phyloP scores from a whole-genome alignment of 2,888 invertebrate genomes.

The Drosophila barbarae region DNA sequence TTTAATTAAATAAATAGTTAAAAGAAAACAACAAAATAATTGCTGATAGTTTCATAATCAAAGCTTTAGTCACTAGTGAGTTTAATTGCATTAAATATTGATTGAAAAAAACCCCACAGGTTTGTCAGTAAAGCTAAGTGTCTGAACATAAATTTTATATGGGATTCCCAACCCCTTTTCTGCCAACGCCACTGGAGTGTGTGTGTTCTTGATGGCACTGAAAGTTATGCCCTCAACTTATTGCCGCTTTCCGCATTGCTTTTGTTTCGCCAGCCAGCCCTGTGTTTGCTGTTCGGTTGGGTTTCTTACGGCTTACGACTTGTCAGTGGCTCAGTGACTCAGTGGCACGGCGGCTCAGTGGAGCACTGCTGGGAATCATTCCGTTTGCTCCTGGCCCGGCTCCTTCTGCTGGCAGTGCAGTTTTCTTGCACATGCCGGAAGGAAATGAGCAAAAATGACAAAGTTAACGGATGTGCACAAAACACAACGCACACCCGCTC shows the following conservation, averaged over 20 bases:
- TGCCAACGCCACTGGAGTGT: slow-evolving; percentile 10
- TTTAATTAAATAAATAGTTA: not conserved
- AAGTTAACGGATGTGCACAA: slow-evolving; percentile 76
- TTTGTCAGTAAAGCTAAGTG: not conserved
- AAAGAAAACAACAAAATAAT: not conserved
- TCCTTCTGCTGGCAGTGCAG: slow-evolving; percentile 48
- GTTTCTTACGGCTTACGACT: slow-evolving; percentile 62
- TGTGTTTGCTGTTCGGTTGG: slow-evolving; percentile 28
- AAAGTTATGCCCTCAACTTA: slow-evolving; percentile 72
- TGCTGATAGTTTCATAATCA: not conserved
- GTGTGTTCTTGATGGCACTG: slow-evolving; percentile 42
- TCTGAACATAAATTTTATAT: too few species aligned
- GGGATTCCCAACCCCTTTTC: not conserved
- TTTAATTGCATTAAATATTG: slow-evolving; percentile 4
- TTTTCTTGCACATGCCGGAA: slow-evolving; percentile 70
- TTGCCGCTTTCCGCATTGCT: slow-evolving; percentile 68
- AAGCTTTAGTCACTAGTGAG: not conserved
- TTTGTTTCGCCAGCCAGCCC: slow-evolving; percentile 45
- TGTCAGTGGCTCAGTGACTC: slow-evolving; percentile 71
- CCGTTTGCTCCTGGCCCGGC: slow-evolving; percentile 46
- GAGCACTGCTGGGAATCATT: slow-evolving; percentile 65
- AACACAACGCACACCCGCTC: slow-evolving; percentile 50
- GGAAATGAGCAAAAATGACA: slow-evolving; percentile 76
- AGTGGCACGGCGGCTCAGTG: slow-evolving; percentile 60
- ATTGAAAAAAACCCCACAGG: not conserved